Base-by-base conservation (phyloP, 2,797 vertebrate genomes). In the Zalophus californianus region DNA sequence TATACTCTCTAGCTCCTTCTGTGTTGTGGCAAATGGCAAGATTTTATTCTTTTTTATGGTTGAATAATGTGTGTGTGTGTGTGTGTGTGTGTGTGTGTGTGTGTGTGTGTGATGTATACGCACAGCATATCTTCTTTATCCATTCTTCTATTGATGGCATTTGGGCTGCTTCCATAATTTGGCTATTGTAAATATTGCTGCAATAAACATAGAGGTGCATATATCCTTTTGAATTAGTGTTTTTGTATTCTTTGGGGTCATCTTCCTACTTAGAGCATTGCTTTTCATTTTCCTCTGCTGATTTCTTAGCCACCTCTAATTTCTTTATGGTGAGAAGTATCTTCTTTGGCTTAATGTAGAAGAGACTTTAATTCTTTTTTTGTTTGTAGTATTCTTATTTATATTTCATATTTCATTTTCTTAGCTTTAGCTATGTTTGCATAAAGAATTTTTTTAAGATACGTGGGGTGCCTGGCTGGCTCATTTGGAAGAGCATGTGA, bases 341-440 rank as follows among this genome's bases (percentile, higher is more conserved):
- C 99, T 78, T 99, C 99, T 96, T 99, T 99, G 86, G 99, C 98
- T 98, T 99, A 98, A 99, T 98, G 96, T 99, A 99, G 66, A 96
- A 99, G 98, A 91, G 94, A 97, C 20, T 99, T 98, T 98, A 75
- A 99, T 98, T 99, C 98, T 96, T 99, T 99, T 96, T 99, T 99
- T 29, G 98, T 97, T 32, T 98, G 98, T 97, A 99, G 99, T 80
- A 98, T 98, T 68, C 99, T 99, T 98, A 23, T 98, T 86, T 99
- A 94, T 2, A 97, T 98, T 20, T 99, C 99, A n/a, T 99, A 98
- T 32, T 97, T 97, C 93, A 99, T 99, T 98, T 99, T 99, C 94
- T 97, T 98, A 66, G 48, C 89, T 98, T 98, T 99, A 94, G 99
- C 93, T 1, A 9, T 93, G 85, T 99, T 98, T 97, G 99, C 99